Evolutionary conservation across 2,888 invertebrate species (phyloP), one percentile per base, ranked within the genome.

Genomic region (Trissonchulus latispiculum): DNA sequence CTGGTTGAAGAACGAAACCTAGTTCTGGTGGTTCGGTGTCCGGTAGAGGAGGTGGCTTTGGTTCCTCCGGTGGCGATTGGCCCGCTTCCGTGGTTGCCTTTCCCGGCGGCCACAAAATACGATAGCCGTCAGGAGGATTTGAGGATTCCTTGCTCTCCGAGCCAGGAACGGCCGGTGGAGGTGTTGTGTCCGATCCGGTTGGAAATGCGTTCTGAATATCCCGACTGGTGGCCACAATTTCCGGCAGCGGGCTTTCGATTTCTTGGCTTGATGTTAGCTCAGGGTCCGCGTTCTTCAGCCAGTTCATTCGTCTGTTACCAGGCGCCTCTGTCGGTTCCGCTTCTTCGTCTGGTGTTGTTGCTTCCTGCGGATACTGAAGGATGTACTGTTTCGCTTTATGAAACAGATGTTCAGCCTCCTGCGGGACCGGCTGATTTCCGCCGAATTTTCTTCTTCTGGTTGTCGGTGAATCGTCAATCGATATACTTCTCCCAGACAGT

Each of bases 181-280:
- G 8, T 8, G 8, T 32, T 28, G 79, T 80, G 18, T 78, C 78
- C 28, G 78, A 78, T 2, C 77, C 76, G 29, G 78, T 77, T 72
- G 79, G 79, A 36, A 76, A 76, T 64, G 77, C 79, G 36, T 68
- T 35, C 33, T 64, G 36, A 1, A 18, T 31, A 2, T 61, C 61
- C 1, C 36, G 32, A 29, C 32, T 8, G 3, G 31, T 8, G 8
- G 33, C 2, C 67, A 48, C 48, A 48, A 48, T 8, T 23, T 48
- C 48, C 23, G 48, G 48, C 48, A 48, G 48, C 37, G 70, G 74
- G 23, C 67, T 61, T 23, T 74, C 72, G 48, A 77, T 73, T 36
- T 73, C 73, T 8, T 70, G 61, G 33, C 73, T 75, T 15, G 72
- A 73, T 2, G 64, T 76, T 61, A 75, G 62, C 70, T 78, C 77